A percentile compares a stretch with the other conserved stretches of the same genome.
These are phyloP conservation scores for Oreonectes daqikongensis DNA, from an alignment of 2,797 vertebrate species.

Conservation along the genomic window DNA sequence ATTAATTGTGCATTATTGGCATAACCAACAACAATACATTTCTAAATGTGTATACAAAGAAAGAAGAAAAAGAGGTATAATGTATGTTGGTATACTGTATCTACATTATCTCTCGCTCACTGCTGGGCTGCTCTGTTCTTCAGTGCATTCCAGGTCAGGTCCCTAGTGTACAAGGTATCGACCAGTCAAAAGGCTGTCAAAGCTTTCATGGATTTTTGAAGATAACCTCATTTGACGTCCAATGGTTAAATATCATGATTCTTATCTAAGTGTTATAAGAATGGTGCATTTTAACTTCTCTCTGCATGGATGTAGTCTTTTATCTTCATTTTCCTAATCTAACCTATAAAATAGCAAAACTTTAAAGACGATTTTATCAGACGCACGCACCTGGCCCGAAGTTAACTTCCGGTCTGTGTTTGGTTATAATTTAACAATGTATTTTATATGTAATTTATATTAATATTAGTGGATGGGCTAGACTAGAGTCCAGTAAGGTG, in stretches of 20 bases:
- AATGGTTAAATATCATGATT: slow-evolving; percentile 26
- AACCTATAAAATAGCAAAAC: background rate
- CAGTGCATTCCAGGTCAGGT: slow-evolving; percentile 32
- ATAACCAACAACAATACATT: too few relatives aligned
- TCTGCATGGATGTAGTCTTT: background rate
- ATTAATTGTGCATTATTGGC: too few relatives aligned
- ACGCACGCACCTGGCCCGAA: too few relatives aligned
- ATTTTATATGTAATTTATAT: too few relatives aligned
- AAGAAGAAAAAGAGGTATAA: too few relatives aligned
- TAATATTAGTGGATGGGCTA: too few relatives aligned
- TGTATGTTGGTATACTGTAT: background rate
- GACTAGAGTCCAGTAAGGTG: too few relatives aligned
- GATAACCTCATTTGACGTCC: slow-evolving; percentile 6
- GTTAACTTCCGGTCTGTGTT: too few relatives aligned
- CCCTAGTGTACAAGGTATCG: slow-evolving; percentile 19
- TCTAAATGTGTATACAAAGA: background rate
- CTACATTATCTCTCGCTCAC: background rate
- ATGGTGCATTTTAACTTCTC: background rate
- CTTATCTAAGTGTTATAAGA: slow-evolving; percentile 7
- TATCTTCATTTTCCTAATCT: background rate
- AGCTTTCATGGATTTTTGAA: slow-evolving; percentile 8
- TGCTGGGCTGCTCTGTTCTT: slow-evolving; percentile 15
- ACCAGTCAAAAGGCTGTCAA: slow-evolving; percentile 25
- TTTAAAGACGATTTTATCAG: too few relatives aligned
- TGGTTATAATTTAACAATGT: too few relatives aligned